phyloP scores from a whole-genome alignment of 2,113 vertebrate genomes.

The Thalassarche chlororhynchos region DNA sequence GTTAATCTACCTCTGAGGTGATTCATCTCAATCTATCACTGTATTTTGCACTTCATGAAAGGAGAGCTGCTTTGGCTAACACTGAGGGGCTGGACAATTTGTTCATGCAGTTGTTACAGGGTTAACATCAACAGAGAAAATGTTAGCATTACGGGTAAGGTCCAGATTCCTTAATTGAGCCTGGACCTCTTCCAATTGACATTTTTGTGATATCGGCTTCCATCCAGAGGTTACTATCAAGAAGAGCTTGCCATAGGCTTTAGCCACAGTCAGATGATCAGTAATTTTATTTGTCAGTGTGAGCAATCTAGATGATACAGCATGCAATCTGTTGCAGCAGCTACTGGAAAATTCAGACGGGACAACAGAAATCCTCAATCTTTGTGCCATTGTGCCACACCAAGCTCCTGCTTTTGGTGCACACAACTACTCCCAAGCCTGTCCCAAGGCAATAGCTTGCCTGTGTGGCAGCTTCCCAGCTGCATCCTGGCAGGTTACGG shows the following conservation, averaged over 20 bases:
- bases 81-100: neutral
- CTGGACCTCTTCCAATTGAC: neutral
- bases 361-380: neutral
- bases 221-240: neutral
- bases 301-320: neutral
- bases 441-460: neutral
- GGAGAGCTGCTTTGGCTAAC: neutral
- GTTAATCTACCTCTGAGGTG: neutral
- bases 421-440: neutral
- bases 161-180: neutral
- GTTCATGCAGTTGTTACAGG: neutral
- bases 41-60: neutral
- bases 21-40: neutral
- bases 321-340: neutral
- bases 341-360: neutral
- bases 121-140: neutral
- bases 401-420: neutral
- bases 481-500: neutral
- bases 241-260: neutral
- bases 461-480: neutral
- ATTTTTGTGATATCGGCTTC: neutral
- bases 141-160: fast-evolving
- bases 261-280: neutral
- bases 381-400: neutral
- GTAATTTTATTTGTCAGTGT: neutral